phyloP scores from a whole-genome alignment of 30 jellyfish, hydroid and myxozoan species.

The Aurelia coerulea region DNA sequence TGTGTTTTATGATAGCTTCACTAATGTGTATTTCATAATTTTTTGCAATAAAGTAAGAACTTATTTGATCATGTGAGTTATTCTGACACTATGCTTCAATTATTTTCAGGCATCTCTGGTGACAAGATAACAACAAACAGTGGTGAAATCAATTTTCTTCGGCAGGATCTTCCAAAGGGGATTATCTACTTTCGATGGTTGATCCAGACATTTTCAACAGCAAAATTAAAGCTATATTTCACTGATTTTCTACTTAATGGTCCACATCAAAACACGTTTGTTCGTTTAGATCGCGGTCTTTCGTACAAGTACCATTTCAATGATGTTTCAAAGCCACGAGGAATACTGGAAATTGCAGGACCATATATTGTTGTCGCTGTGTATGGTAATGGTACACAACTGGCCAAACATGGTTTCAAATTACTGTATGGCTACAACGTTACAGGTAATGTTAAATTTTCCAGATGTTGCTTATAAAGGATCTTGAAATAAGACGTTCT shows the following conservation, averaged over 20 bases:
- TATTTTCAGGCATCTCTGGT: conserved; percentile 40
- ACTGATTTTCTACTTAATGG: conserved; percentile 6
- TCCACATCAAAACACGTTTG: neutral
- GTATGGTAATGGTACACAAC: conserved; percentile 6
- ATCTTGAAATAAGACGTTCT: too few relatives aligned
- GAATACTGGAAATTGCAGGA: conserved; percentile 24
- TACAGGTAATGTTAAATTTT: conserved; percentile 7
- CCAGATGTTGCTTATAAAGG: too few relatives aligned
- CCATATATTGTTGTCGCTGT: conserved; percentile 44
- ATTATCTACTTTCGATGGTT: conserved; percentile 37
- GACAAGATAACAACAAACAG: neutral
- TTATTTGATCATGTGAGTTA: too few relatives aligned
- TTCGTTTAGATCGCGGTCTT: conserved; percentile 13
- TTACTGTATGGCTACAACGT: conserved; percentile 28
- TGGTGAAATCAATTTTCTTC: conserved; percentile 4
- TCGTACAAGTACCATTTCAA: conserved; percentile 2
- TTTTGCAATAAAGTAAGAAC: too few relatives aligned
- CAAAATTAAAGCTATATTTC: conserved; percentile 24
- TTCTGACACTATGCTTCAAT: too few relatives aligned
- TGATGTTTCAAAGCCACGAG: conserved; percentile 9
- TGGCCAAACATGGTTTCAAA: conserved; percentile 38
- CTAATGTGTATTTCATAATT: too few relatives aligned
- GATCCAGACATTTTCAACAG: conserved; percentile 29
- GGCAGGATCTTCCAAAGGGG: neutral
- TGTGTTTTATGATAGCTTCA: too few relatives aligned